These are phyloP conservation scores for Lithobates pipiens DNA, from an alignment of 2,797 vertebrate species.

Conservation along the genomic window DNA sequence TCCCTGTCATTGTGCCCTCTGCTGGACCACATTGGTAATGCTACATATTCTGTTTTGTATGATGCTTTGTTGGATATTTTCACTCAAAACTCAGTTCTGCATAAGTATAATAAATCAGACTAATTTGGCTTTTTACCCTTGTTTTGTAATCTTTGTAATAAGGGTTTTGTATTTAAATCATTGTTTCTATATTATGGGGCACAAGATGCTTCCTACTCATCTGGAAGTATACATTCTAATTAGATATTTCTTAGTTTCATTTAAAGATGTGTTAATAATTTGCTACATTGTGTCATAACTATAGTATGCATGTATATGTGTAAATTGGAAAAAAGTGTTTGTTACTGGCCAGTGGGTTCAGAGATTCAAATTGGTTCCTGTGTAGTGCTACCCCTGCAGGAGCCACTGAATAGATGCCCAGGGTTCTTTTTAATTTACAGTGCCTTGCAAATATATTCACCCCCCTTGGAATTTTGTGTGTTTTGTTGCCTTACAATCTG, in stretches of 20 bases:
- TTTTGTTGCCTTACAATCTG: too few species aligned
- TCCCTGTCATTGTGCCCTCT: not conserved
- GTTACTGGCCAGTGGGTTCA: too few species aligned
- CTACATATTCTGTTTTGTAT: not conserved
- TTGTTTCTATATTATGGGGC: conserved; percentile 15
- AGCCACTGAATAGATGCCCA: too few species aligned
- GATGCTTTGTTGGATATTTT: not conserved
- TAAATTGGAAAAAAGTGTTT: not conserved
- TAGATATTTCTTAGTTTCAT: conserved; percentile 19
- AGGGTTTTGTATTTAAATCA: conserved; percentile 8
- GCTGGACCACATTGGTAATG: conserved; percentile 6
- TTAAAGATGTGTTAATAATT: conserved; percentile 17
- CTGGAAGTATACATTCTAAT: not conserved
- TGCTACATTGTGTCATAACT: not conserved
- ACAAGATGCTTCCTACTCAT: not conserved
- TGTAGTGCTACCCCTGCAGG: too few species aligned
- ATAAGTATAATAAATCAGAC: not conserved
- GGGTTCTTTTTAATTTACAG: too few species aligned
- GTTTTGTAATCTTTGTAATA: conserved; percentile 2
- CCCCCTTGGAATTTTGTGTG: too few species aligned
- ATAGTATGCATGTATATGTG: not conserved
- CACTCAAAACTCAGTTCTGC: not conserved
- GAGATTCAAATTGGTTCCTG: too few species aligned
- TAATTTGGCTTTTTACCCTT: not conserved
- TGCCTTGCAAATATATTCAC: too few species aligned